Evolutionary conservation across 2,888 invertebrate species (phyloP).

Genomic region (Drosophila robusta): DNA sequence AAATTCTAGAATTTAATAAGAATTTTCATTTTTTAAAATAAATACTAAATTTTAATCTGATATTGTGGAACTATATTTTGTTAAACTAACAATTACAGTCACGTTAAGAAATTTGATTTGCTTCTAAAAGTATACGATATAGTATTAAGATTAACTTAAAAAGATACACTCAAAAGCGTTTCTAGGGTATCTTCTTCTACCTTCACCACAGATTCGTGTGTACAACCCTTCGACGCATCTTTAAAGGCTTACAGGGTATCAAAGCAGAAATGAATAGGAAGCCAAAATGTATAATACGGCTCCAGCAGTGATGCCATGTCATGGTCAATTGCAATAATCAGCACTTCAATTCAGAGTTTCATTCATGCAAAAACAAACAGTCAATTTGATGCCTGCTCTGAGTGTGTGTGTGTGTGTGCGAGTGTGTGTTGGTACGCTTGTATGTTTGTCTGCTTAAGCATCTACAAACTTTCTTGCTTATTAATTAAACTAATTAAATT

Average conservation of each 20-base stretch:
- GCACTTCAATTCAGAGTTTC: conserved; percentile 30
- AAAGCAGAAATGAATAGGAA: background rate
- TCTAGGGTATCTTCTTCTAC: too few relatives aligned
- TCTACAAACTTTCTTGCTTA: conserved; percentile 48
- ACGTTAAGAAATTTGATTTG: too few relatives aligned
- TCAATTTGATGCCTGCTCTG: conserved; percentile 23
- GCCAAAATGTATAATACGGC: background rate
- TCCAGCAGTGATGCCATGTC: background rate
- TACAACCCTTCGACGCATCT: too few relatives aligned
- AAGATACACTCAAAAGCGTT: too few relatives aligned
- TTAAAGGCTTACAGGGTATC: background rate
- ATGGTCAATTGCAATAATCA: conserved; percentile 43
- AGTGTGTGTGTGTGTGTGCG: background rate
- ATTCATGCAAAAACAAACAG: conserved; percentile 32
- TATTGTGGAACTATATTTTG: too few relatives aligned
- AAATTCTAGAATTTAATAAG: too few relatives aligned
- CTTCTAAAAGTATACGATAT: too few relatives aligned
- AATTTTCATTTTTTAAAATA: too few relatives aligned
- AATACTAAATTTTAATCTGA: too few relatives aligned
- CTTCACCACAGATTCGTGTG: too few relatives aligned
- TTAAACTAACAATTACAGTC: too few relatives aligned
- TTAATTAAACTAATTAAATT: conserved; percentile 77
- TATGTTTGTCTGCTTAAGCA: background rate
- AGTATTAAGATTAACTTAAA: too few relatives aligned
- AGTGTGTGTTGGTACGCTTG: background rate